Conservation (phyloP, 2,888 invertebrate species). For the Meteorus cinctellus region DNA sequence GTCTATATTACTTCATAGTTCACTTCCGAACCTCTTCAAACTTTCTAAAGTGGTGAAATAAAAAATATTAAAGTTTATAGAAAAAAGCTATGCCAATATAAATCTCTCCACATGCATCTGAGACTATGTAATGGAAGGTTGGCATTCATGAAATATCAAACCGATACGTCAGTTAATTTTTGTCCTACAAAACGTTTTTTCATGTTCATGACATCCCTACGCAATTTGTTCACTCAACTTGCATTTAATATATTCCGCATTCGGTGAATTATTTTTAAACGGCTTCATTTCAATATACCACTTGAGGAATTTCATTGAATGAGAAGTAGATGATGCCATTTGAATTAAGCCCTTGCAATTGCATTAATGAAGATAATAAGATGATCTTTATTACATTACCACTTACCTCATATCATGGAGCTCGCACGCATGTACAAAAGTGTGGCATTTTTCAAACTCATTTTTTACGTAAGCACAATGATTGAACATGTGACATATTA, state of each 20-base stretch:
- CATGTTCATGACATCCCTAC: no score
- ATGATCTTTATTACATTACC: background rate
- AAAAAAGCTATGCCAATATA: background rate
- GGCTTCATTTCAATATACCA: background rate
- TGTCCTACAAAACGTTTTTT: background rate
- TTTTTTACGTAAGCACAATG: slow-evolving; percentile 31
- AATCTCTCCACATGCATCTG: background rate
- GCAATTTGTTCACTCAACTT: no score
- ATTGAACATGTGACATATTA: slow-evolving; percentile 24
- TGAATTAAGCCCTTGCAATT: slow-evolving; percentile 21
- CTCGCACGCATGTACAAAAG: slow-evolving; percentile 26
- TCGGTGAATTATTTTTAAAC: background rate
- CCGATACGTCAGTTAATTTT: no score
- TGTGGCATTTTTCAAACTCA: slow-evolving; percentile 36
- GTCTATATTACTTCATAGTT: background rate
- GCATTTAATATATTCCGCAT: background rate
- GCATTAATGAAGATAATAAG: slow-evolving; percentile 1
- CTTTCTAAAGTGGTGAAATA: background rate
- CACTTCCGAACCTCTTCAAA: background rate
- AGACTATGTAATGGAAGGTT: background rate
- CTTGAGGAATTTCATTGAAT: background rate
- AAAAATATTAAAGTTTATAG: background rate
- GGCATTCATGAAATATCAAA: no score
- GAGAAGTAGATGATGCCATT: slow-evolving; percentile 12
- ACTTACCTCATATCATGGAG: slow-evolving; percentile 20